Evolutionary conservation across 2,797 vertebrate species (phyloP).

Genomic region (Helicolenus hilgendorfi): DNA sequence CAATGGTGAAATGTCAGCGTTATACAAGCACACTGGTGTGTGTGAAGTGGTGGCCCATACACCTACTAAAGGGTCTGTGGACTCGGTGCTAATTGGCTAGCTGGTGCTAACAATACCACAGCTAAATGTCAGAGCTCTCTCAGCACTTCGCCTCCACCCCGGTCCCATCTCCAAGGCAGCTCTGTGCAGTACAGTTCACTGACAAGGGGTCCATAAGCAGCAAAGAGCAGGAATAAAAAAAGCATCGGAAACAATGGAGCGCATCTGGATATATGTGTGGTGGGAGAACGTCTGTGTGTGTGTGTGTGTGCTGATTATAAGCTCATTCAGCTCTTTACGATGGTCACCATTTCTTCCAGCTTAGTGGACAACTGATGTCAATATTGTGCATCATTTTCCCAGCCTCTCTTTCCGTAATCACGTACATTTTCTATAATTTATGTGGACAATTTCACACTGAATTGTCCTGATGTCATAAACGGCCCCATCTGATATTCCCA

Average conservation of each 20-base stretch:
- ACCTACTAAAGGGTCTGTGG: slow-evolving; percentile 42
- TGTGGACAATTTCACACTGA: slow-evolving; percentile 40
- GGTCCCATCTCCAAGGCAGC: slow-evolving; percentile 43
- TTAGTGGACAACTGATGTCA: slow-evolving; percentile 40
- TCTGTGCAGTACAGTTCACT: slow-evolving; percentile 18
- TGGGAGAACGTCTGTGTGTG: neutral
- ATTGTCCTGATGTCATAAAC: slow-evolving; percentile 29
- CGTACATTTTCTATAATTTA: slow-evolving; percentile 25
- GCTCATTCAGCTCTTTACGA: slow-evolving; percentile 34
- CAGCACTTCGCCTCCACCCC: slow-evolving; percentile 67
- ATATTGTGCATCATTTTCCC: slow-evolving; percentile 14
- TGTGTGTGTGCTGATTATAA: slow-evolving; percentile 21
- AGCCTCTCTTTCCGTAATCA: slow-evolving; percentile 6
- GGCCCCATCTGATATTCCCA: slow-evolving; percentile 32
- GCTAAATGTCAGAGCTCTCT: slow-evolving; percentile 87
- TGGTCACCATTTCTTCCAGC: slow-evolving; percentile 41
- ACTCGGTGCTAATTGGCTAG: slow-evolving; percentile 71
- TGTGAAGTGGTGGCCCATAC: slow-evolving; percentile 25
- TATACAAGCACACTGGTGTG: slow-evolving; percentile 52
- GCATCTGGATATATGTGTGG: neutral
- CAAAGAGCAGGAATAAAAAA: slow-evolving; percentile 32
- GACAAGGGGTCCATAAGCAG: slow-evolving; percentile 28
- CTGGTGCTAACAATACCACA: slow-evolving; percentile 68
- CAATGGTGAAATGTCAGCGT: slow-evolving; percentile 80
- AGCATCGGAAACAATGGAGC: slow-evolving; percentile 25